Base-by-base conservation (phyloP, 1,140 invertebrate genomes). In the Penaeus chinensis region DNA sequence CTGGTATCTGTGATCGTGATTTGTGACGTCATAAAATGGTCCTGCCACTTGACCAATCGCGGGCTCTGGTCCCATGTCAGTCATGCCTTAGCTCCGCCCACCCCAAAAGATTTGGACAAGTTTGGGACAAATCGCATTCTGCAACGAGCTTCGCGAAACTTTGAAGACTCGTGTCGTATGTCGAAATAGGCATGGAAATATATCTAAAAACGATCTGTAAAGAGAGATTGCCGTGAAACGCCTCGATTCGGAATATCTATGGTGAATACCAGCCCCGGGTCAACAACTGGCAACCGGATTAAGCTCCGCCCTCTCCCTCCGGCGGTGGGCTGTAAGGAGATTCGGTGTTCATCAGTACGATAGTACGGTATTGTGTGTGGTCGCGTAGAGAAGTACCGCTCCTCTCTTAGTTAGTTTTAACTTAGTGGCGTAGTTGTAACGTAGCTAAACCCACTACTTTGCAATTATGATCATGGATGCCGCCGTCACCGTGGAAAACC, bases 391-490 rank as follows among this genome's bases (percentile, higher is more conserved):
- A 87, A 87, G 86, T 87, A 87, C 86, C 85, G 89, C 86, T 89
- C 85, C 89, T 89, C 89, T 89, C 83, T 89, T 89, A 89, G 89
- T 87, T 89, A 89, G 89, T 89, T 89, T 87, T 89, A 89, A 89
- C 89, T 89, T 89, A 89, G 89, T 87, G 85, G 89, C 86, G 85
- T 89, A 89, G 89, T 89, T 87, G 85, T 89, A 89, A 87, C 89
- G 85, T 87, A 89, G 89, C 86, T 86, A 61, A 87, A 87, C 85
- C 89, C 83, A 89, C 86, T 84, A 84, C 89, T 90, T 89, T 85
- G 82, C 84, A 88, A 90, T 71, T 77, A 90, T 90, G 89, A 90
- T 90, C 86, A 90, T 90, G 89, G 89, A 90, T 90, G 83, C 89
- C 69, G 82, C 89, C 74, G 88, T 84, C 82, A 84, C 85, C 85